phyloP scores from a whole-genome alignment of 2,888 invertebrate genomes.

The Scaptodrosophila latifasciaeformis region DNA sequence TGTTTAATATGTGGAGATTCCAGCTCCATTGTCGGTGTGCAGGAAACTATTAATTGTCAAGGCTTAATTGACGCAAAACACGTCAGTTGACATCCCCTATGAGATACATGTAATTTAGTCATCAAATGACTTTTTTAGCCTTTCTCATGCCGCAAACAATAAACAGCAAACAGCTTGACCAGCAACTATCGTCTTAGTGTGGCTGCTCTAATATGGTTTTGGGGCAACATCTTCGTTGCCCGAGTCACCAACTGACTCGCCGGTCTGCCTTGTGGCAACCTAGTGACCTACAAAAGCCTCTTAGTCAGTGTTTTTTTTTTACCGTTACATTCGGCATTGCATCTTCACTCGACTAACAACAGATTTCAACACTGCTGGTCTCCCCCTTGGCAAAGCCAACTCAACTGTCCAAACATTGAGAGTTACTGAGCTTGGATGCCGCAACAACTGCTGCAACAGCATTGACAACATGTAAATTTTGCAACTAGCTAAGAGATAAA shows the following conservation, averaged over 20 bases:
- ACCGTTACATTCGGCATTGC: constrained; percentile 64
- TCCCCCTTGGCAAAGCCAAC: constrained; percentile 9
- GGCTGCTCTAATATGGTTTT: constrained; percentile 13
- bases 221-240: constrained; percentile 26
- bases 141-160: neutral
- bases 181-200: constrained; percentile 12
- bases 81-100: constrained; percentile 63
- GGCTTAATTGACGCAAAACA: constrained; percentile 47
- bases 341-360: constrained; percentile 39
- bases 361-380: constrained; percentile 24
- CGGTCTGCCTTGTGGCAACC: constrained; percentile 47
- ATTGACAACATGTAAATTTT: constrained; percentile 33
- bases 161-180: constrained; percentile 19
- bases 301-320: constrained; percentile 37
- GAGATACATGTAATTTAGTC: constrained; percentile 50
- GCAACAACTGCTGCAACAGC: constrained; percentile 7
- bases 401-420: constrained; percentile 13
- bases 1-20: neutral
- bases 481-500: constrained; percentile 57
- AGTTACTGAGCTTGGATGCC: constrained; percentile 14
- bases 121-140: constrained; percentile 28
- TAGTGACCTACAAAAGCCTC: constrained; percentile 56
- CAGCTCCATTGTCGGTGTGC: neutral
- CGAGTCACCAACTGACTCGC: neutral
- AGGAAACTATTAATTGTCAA: constrained; percentile 28